A percentile compares a stretch with the other conserved stretches of the same genome.
These are phyloP conservation scores for Drosophila pandora DNA, from an alignment of 1,140 invertebrate genomes.

Conservation along the genomic window DNA sequence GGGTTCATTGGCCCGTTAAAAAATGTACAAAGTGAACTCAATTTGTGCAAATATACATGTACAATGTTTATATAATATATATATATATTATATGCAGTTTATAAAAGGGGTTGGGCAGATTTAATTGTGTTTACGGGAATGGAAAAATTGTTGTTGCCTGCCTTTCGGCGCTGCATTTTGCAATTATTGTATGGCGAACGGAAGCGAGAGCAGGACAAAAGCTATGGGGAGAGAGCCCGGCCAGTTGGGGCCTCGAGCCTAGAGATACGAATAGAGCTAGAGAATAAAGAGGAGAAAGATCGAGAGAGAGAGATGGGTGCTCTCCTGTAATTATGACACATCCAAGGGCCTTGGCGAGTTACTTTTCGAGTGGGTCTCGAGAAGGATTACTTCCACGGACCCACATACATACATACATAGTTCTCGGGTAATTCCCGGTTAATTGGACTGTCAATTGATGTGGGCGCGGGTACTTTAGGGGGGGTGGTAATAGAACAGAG, in stretches of 20 bases:
- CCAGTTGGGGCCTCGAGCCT: too few species aligned
- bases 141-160: slow-evolving; percentile 19
- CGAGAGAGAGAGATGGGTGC: background rate
- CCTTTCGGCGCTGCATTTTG: background rate
- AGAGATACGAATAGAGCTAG: background rate
- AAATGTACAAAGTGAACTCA: slow-evolving; percentile 16
- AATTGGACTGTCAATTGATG: slow-evolving; percentile 53
- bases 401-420: slow-evolving; percentile 30
- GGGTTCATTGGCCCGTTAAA: slow-evolving; percentile 6
- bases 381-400: slow-evolving; percentile 44
- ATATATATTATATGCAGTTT: slow-evolving; percentile 3
- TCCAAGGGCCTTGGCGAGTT: slow-evolving; percentile 12
- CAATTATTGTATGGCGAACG: background rate
- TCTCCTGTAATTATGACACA: slow-evolving; percentile 5
- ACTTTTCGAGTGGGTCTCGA: slow-evolving; percentile 31
- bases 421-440: slow-evolving; percentile 46
- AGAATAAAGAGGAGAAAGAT: background rate
- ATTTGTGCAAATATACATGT: slow-evolving; percentile 5
- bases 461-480: background rate
- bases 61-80: slow-evolving; percentile 19
- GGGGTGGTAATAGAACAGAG: background rate
- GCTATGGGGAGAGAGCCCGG: background rate
- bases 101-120: slow-evolving; percentile 31
- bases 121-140: slow-evolving; percentile 36
- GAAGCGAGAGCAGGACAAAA: background rate